Conservation (phyloP, 2,797 vertebrate species). For the Muscicapa striata region DNA sequence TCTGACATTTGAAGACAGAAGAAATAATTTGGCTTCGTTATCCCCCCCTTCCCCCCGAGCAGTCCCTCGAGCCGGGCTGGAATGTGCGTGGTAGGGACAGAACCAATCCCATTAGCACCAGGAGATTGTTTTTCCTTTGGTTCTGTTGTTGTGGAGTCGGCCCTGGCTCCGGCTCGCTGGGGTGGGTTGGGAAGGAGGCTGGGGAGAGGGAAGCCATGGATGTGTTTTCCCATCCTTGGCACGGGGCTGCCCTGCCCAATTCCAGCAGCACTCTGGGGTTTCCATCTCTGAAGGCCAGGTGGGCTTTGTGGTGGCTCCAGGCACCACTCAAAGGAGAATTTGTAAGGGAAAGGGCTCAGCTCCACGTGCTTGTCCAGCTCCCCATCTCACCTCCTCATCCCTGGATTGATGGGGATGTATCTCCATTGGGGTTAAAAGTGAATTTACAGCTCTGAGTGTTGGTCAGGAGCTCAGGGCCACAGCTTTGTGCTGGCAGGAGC, state of each 20-base stretch:
- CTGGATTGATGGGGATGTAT: neutral
- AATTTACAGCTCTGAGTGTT: neutral
- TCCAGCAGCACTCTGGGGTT: accelerated
- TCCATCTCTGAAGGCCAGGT: neutral
- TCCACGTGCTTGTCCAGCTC: neutral
- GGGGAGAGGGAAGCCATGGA: neutral
- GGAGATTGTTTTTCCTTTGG: slow-evolving; percentile 62
- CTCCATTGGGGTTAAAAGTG: neutral
- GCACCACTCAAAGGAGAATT: accelerated
- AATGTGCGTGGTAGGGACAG: slow-evolving; percentile 70
- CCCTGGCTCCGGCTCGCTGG: neutral
- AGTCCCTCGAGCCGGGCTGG: slow-evolving; percentile 57
- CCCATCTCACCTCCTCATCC: neutral
- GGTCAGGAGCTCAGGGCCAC: neutral
- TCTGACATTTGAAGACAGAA: slow-evolving; percentile 33
- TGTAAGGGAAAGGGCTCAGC: neutral
- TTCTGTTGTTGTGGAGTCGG: slow-evolving; percentile 9
- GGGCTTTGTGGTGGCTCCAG: neutral
- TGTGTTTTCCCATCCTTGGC: accelerated
- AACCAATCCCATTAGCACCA: slow-evolving; percentile 68
- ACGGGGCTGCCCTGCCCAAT: accelerated
- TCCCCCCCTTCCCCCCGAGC: neutral
- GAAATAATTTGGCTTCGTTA: slow-evolving; percentile 51
- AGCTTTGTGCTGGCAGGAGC: neutral
- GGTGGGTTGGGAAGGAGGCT: neutral